A percentile compares a stretch with the other conserved stretches of the same genome.
These are phyloP conservation scores for Lasioglossum albipes DNA, from an alignment of 1,140 invertebrate species.

Conservation along the genomic window DNA sequence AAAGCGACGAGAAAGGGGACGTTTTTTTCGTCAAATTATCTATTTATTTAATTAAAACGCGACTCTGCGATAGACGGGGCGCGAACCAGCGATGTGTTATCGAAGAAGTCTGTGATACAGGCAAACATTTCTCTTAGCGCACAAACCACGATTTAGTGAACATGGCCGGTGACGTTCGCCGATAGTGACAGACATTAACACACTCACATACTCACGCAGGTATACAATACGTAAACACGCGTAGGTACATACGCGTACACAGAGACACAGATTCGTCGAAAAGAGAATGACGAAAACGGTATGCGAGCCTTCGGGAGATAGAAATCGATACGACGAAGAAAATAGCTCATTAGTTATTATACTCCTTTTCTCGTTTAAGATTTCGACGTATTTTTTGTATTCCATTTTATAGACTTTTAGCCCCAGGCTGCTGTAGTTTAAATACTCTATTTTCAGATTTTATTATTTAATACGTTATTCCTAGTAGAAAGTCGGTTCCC, in stretches of 20 bases:
- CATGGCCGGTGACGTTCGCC: background rate
- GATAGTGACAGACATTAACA: background rate
- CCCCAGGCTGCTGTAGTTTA: conserved; percentile 27
- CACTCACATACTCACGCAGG: too few species aligned
- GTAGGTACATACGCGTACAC: too few species aligned
- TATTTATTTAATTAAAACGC: conserved; percentile 48
- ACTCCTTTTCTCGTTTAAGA: conserved; percentile 50
- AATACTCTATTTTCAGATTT: conserved; percentile 58
- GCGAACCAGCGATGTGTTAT: conserved; percentile 27
- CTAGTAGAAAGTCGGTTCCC: conserved; percentile 1
- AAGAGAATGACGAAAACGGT: background rate
- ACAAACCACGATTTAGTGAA: conserved; percentile 38
- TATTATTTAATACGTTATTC: conserved; percentile 52
- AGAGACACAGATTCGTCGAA: background rate
- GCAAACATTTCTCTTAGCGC: conserved; percentile 53
- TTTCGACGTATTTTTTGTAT: conserved; percentile 47
- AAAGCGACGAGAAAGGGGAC: background rate
- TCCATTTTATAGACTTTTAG: conserved; percentile 51
- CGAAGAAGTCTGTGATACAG: conserved; percentile 59
- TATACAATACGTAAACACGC: background rate
- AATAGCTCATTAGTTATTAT: conserved; percentile 46
- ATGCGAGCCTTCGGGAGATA: conserved; percentile 9
- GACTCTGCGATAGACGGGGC: conserved; percentile 8
- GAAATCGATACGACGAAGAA: background rate
- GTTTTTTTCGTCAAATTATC: conserved; percentile 34